A percentile compares a stretch with the other conserved stretches of the same genome.
Evolutionary conservation across 2,113 vertebrate species (phyloP).

Genomic region (Glaucomys volans): DNA sequence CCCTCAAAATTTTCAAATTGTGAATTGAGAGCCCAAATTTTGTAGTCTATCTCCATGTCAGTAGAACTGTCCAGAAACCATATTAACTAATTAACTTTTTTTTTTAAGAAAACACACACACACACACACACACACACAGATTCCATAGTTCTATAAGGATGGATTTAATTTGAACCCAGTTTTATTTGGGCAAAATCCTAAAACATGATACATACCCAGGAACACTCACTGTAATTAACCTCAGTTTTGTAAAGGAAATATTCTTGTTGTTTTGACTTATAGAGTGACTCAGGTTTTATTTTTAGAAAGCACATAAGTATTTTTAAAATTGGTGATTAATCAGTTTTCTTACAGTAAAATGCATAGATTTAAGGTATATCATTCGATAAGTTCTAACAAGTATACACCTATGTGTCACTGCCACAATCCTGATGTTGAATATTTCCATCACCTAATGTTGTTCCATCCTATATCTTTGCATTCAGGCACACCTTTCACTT

Average conservation of each 20-base stretch:
- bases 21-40: not conserved
- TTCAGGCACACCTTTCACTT: not conserved
- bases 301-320: not conserved
- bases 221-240: not conserved
- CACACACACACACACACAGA: not conserved
- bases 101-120: not conserved
- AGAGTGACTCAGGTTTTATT: not conserved
- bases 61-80: not conserved
- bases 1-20: not conserved
- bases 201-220: not conserved
- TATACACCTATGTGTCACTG: not conserved
- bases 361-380: not conserved
- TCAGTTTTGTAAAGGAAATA: constrained; percentile 5
- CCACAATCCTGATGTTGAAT: not conserved
- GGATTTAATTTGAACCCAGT: constrained; percentile 18
- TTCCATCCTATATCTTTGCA: too few species aligned
- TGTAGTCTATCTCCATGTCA: not conserved
- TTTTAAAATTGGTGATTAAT: not conserved
- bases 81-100: not conserved
- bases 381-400: not conserved
- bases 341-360: not conserved
- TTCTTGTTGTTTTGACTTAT: not conserved
- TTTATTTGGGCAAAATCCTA: constrained; percentile 10
- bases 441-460: not conserved
- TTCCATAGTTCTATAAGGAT: not conserved